Evolutionary conservation across 2,797 vertebrate species (phyloP), one percentile per base, ranked within the genome.

Genomic region (Echiichthys vipera): DNA sequence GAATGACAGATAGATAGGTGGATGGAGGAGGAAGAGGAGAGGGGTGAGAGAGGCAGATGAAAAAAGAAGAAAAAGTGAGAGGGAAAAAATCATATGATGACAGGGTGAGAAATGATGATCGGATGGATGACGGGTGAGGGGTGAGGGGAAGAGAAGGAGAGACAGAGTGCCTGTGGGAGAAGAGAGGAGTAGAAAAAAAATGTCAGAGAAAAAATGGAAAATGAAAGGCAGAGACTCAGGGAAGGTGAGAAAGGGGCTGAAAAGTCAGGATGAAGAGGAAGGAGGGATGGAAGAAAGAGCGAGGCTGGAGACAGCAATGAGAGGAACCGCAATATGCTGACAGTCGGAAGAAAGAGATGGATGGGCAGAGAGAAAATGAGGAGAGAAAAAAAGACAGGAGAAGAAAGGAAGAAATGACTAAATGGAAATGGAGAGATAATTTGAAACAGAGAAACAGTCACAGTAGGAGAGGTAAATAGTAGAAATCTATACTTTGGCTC

Each of bases 281-380:
- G 14, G 39, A 18, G 0, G 58, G 40, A 56, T 24, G 63, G 24
- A 47, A 71, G 20, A 47, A 53, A 71, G 54, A 57, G n/a, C 0
- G 46, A 72, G 68, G 57, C 24, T 47, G 43, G 45, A 65, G 50
- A 85, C 39, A 53, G 34, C 66, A 61, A 67, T 74, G 51, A 75
- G 65, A 79, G 63, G 53, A 76, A 84, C 62, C 61, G 68, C 74
- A 78, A 78, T 64, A 67, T 65, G 78, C 75, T 83, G 83, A 88
- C 85, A 80, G 73, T 50, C 29, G 36, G 58, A 34, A 51, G 15
- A 77, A 73, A 56, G 65, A 81, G 61, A 89, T 73, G 71, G 77
- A 86, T 74, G 69, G 75, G 67, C 49, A 75, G 67, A 57, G 17
- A 55, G 40, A 43, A 85, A 78, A 87, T 53, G 32, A 75, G 54